Conservation (phyloP, 1,140 invertebrate genomes). For the Caenorhabditis remanei region DNA sequence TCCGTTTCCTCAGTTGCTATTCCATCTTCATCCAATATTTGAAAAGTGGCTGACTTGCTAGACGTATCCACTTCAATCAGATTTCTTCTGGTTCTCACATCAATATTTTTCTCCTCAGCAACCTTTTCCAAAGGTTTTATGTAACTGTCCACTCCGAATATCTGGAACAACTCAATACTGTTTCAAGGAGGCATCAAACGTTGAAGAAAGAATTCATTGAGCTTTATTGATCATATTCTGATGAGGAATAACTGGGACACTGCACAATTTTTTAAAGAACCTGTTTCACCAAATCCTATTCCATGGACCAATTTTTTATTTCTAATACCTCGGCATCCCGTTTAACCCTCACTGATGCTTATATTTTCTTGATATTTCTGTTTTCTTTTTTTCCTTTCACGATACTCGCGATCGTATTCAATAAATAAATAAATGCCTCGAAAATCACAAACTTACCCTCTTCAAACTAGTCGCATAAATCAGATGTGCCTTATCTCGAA, state of each 20-base stretch:
- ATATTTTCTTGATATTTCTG: no score
- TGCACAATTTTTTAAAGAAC: no score
- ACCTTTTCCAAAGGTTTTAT: constrained; percentile 84
- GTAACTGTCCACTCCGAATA: constrained; percentile 93
- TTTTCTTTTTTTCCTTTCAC: no score
- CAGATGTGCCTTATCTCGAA: constrained; percentile 84
- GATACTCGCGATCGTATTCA: no score
- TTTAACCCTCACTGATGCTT: no score
- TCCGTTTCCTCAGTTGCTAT: constrained; percentile 78
- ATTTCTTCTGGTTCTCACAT: constrained; percentile 79
- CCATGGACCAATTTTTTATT: no score
- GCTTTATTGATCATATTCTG: no score
- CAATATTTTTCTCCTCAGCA: constrained; percentile 65
- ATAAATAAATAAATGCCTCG: no score
- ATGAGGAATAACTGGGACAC: no score
- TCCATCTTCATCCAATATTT: constrained; percentile 83
- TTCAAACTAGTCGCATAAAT: constrained; percentile 89
- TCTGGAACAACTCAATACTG: constrained; percentile 46
- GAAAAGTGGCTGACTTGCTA: constrained; percentile 86
- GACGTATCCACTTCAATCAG: constrained; percentile 85
- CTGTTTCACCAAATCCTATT: background rate
- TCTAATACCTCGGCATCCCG: no score
- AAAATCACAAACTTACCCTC: constrained; percentile 78
- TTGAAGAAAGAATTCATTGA: no score
- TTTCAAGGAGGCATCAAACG: constrained; percentile 1